Base-by-base conservation (phyloP, 2,888 invertebrate species). In the Thelaira solivaga region DNA sequence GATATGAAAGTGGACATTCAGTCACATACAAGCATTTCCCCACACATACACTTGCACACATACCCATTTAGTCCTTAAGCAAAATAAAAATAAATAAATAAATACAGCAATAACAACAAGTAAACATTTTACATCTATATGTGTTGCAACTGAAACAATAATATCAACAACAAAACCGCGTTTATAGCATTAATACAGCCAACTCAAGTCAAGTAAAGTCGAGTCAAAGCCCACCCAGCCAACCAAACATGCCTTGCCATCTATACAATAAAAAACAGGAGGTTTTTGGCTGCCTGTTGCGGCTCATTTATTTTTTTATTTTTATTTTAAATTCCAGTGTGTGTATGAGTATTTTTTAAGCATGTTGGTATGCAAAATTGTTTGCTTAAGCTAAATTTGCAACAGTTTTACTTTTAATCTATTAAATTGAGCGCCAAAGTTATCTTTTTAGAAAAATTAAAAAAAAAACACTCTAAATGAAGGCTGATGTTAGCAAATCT, bases 1-100 rank as follows among this genome's bases (percentile, higher is more conserved):
- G 81, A 82, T 82, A 80, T 82, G 80, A 75, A 80, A 80, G 68
- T 73, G 76, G 76, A 80, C 80, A 80, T 72, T 64, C 68, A 64
- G 51, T 55, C 65, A 72, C 31, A 39, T n/a, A 67, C 74, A 57
- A 7, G 51, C 34, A 51, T 26, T 36, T 8, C 1, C n/a, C 13
- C 41, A n/a, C 47, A 39, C 4, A 47, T 18, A 24, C 16, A 53
- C 53, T 51, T 7, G 20, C n/a, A 68, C 7, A 4, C 22, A 34
- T 34, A 22, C 13, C 36, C 36, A 53, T 41, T 51, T 36, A 39
- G 51, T 53, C 34, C 59, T 67, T n/a, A n/a, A n/a, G 74, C 45
- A 11, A 4, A 29, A 29, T 39, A 10, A 47, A 18, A 55, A 61
- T 43, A 51, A 31, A 20, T 18, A 10, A 65, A 10, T 20, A 49